Conservation (phyloP, 2,888 invertebrate species). For the Eustalomyia histrio region DNA sequence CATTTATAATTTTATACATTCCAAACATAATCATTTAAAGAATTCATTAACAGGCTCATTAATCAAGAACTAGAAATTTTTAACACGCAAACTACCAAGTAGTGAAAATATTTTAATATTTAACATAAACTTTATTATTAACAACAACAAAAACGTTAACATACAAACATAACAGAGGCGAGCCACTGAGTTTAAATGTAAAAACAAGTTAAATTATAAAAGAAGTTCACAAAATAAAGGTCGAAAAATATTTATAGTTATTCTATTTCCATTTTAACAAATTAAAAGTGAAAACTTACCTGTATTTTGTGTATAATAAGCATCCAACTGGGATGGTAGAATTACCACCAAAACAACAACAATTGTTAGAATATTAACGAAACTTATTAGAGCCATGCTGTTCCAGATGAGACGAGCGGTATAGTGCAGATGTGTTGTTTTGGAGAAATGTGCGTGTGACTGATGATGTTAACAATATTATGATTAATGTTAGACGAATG, state of each 20-base stretch:
- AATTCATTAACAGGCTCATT: too few relatives aligned
- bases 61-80: too few relatives aligned
- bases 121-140: conserved; percentile 9
- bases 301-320: conserved; percentile 74
- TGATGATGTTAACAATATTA: conserved; percentile 45
- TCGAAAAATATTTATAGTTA: background rate
- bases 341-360: conserved; percentile 68
- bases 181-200: background rate
- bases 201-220: too few relatives aligned
- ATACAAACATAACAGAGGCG: conserved; percentile 12
- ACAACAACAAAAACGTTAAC: conserved; percentile 17
- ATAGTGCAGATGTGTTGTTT: background rate
- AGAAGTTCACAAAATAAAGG: too few relatives aligned
- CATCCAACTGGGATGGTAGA: conserved; percentile 75
- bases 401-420: background rate
- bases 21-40: too few relatives aligned
- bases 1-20: too few relatives aligned
- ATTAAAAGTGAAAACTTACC: conserved; percentile 68
- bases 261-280: conserved; percentile 14
- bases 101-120: too few relatives aligned
- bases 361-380: conserved; percentile 66
- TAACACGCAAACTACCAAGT: too few relatives aligned
- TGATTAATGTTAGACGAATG: conserved; percentile 51
- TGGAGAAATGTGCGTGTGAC: conserved; percentile 15
- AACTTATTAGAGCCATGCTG: conserved; percentile 60